Conservation (phyloP, 2,888 invertebrate genomes). For the Spilarctia lutea region DNA sequence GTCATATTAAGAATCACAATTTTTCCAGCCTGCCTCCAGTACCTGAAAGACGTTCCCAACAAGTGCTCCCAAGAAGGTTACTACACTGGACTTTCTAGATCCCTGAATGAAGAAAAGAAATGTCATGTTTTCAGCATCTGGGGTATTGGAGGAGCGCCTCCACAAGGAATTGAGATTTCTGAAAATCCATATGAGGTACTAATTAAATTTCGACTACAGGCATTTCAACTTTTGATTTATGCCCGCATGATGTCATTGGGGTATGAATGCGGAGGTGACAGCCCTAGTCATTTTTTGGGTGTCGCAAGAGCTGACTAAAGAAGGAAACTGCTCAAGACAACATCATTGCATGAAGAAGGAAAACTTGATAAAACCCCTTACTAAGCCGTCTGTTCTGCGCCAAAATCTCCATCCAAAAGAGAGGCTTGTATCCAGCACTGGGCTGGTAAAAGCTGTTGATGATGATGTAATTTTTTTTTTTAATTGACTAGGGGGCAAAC, state of each 20-base stretch:
- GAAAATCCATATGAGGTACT: conserved; percentile 36
- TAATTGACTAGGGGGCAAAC: too few species aligned
- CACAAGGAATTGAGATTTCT: background rate
- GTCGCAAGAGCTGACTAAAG: too few species aligned
- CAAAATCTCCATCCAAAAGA: too few species aligned
- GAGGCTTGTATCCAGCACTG: too few species aligned
- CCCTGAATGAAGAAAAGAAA: conserved; percentile 5
- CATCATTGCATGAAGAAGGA: too few species aligned
- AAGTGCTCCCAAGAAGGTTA: conserved; percentile 24
- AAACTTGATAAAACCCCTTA: too few species aligned
- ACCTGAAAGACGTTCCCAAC: conserved; percentile 23
- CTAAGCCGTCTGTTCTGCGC: too few species aligned
- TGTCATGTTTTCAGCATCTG: conserved; percentile 24
- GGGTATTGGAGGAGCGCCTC: conserved; percentile 31
- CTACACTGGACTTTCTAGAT: conserved; percentile 14
- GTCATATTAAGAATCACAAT: background rate
- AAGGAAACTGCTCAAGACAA: too few species aligned
- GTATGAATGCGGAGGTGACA: too few species aligned
- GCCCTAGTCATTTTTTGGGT: too few species aligned
- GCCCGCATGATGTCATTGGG: background rate
- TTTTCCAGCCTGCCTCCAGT: conserved; percentile 35
- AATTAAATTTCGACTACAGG: background rate
- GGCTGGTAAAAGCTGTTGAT: too few species aligned
- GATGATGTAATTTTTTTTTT: too few species aligned
- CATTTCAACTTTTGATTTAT: background rate